phyloP scores from a whole-genome alignment of 2,113 vertebrate species.

The Lathamus discolor region DNA sequence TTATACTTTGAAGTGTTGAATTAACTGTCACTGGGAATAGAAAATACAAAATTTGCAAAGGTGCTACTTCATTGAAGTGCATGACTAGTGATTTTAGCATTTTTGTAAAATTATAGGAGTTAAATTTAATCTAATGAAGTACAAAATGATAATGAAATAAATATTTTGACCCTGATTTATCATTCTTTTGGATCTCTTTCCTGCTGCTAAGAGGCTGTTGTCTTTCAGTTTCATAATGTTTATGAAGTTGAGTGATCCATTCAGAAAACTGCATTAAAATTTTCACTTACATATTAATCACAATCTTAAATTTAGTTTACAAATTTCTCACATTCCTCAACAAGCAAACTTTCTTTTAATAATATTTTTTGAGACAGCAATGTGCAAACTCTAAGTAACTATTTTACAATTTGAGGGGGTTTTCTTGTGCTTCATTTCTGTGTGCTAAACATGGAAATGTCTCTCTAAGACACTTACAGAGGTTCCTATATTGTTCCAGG shows the following conservation, averaged over 20 bases:
- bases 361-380: not conserved
- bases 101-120: conserved; percentile 9
- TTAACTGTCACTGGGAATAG: conserved; percentile 82
- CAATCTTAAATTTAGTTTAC: not conserved
- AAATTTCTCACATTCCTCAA: not conserved
- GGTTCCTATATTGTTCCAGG: not conserved
- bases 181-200: not conserved
- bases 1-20: conserved; percentile 82
- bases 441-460: not conserved
- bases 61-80: conserved; percentile 11
- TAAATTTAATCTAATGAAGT: conserved; percentile 4
- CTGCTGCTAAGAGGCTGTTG: not conserved
- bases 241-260: not conserved
- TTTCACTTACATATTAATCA: not conserved
- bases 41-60: conserved; percentile 59
- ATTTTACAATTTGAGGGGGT: not conserved
- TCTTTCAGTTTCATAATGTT: not conserved
- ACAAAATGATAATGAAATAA: conserved; percentile 6
- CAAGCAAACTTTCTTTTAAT: not conserved
- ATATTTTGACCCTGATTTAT: conserved; percentile 6
- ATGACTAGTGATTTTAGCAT: conserved; percentile 43
- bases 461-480: not conserved
- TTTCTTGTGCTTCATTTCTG: not conserved
- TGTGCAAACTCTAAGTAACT: not conserved
- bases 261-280: not conserved